A percentile compares a stretch with the other conserved stretches of the same genome.
Evolutionary conservation across 2,113 vertebrate species (phyloP).

Genomic region (Phycodurus eques): DNA sequence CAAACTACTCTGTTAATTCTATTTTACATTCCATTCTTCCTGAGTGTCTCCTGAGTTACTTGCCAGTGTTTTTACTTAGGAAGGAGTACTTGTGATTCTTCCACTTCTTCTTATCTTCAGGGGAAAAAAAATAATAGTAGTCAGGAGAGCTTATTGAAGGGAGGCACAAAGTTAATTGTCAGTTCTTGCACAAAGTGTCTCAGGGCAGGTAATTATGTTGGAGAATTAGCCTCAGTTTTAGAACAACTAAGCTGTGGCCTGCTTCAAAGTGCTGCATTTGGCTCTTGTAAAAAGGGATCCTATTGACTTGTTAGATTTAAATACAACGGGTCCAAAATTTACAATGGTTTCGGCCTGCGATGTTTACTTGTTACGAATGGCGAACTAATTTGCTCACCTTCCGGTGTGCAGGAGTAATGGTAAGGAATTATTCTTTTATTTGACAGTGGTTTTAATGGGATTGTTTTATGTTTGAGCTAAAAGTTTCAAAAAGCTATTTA

Average conservation of each 20-base stretch:
- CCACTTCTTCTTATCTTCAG: constrained; percentile 18
- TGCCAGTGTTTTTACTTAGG: constrained; percentile 14
- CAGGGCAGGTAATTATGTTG: constrained; percentile 33
- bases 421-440: too few species aligned
- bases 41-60: constrained; percentile 9
- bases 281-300: constrained; percentile 30
- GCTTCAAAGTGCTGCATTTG: constrained; percentile 45
- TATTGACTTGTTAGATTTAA: constrained; percentile 28
- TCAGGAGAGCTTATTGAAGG: constrained; percentile 23
- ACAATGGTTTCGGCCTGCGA: too few species aligned
- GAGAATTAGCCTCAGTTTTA: constrained; percentile 46
- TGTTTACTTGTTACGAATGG: too few species aligned
- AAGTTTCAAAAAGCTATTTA: too few species aligned
- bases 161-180: constrained; percentile 39
- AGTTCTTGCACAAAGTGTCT: constrained; percentile 32
- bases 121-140: constrained; percentile 13
- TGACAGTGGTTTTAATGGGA: too few species aligned
- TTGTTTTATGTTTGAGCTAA: too few species aligned
- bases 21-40: constrained; percentile 33
- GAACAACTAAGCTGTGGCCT: constrained; percentile 44
- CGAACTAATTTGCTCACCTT: too few species aligned
- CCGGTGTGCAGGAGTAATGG: too few species aligned
- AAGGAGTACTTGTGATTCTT: constrained; percentile 22
- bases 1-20: constrained; percentile 21
- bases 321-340: background rate